Base-by-base conservation (phyloP, 2,888 invertebrate species). In the Coelopa pilipes region DNA sequence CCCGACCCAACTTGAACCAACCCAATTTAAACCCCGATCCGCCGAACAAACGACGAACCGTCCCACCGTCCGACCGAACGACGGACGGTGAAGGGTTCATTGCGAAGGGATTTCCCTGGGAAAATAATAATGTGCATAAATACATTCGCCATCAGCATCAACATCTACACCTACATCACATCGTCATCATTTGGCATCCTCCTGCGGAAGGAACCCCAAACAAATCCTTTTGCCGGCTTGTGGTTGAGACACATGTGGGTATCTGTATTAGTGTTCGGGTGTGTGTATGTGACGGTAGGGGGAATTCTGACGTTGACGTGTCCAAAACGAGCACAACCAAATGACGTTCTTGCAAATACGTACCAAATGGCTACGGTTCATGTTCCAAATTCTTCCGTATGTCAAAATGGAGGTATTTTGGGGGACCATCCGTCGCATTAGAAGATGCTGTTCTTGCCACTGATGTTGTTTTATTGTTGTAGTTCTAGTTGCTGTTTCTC, bases 111-210 rank as follows among this genome's bases (percentile, higher is more conserved):
- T 66, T 66, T 66, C 49, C 21, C 24, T 17, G 19, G 50, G 49
- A 49, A 15, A 49, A 49, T 66, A 66, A 66, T 66, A 66, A 66
- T 66, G 66, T 49, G 66, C 24, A 66, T 24, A 66, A 49, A 49
- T 66, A 66, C 66, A 50, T 66, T 66, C 50, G 49, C 49, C 66
- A 50, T 66, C n/a, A 15, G 15, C 66, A 66, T 66, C 34, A 34
- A 34, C 34, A 34, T 66, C n/a, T 5, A 4, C 66, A 66, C 50
- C 34, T 4, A 34, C 34, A 34, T 34, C 34, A 34, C 34, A 34
- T 34, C 34, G 34, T 34, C 66, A 66, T 66, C 50, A 66, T 66
- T 66, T 66, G 50, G 50, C 66, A 66, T 66, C 19, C 24, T 50
- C 24, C 50, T 66, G 66, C 45, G n/a, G 66, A 49, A 34, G 50